Percentiles rank a stretch among this genome's conserved stretches.
Conservation (phyloP, 2,888 invertebrate species). For the Caenorhabditis panamensis region DNA sequence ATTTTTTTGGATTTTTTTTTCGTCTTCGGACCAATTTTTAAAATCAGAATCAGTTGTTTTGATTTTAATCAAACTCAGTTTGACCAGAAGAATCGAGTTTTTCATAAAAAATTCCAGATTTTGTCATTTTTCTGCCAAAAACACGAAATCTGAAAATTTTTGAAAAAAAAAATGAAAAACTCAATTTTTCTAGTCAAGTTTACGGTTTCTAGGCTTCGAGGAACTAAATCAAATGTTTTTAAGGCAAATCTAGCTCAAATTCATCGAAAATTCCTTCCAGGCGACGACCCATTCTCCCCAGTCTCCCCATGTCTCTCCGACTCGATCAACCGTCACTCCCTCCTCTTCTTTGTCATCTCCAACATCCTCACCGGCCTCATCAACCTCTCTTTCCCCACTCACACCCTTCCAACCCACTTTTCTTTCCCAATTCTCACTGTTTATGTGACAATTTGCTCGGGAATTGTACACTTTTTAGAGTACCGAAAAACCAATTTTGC, state of each 20-base stretch:
- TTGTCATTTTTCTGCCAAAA: too few species aligned
- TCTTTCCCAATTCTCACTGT: constrained; percentile 32
- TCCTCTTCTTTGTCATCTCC: constrained; percentile 89
- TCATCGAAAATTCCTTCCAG: too few species aligned
- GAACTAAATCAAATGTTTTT: too few species aligned
- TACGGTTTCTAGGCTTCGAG: too few species aligned
- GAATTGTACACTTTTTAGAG: constrained; percentile 46
- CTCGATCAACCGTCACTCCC: constrained; percentile 83
- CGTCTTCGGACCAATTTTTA: too few species aligned
- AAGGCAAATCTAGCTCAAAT: too few species aligned
- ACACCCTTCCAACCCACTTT: constrained; percentile 7
- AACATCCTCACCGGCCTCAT: constrained; percentile 89
- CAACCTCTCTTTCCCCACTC: constrained; percentile 37
- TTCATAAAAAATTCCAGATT: too few species aligned
- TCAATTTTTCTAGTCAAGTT: not conserved
- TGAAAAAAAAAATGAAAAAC: not conserved
- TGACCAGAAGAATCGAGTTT: too few species aligned
- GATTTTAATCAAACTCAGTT: constrained; percentile 39
- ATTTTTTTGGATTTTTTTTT: too few species aligned
- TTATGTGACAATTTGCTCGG: constrained; percentile 15
- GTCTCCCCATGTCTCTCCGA: constrained; percentile 69
- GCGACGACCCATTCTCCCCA: constrained; percentile 69
- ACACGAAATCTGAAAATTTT: not conserved
- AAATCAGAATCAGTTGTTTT: not conserved
- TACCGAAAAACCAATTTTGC: constrained; percentile 42